Base-by-base conservation (phyloP, 2,113 vertebrate species). In the Alouatta palliata region DNA sequence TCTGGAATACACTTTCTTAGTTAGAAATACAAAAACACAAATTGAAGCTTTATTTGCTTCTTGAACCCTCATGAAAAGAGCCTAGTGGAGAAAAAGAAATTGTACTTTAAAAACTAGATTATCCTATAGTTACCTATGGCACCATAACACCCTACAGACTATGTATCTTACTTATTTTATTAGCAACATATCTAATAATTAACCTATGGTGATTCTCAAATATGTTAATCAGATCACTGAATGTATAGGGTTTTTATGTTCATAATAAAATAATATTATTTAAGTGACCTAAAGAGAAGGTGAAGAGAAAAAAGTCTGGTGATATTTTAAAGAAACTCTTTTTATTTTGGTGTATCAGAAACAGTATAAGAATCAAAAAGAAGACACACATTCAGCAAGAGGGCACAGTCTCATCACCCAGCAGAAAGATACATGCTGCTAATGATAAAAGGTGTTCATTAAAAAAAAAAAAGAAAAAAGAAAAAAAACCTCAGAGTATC, bases 291-390 rank as follows among this genome's bases (percentile, higher is more conserved):
- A 86, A 92, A 40, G 19, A 66, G 12, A 86, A 52, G 2, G 2
- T 8, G 25, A 49, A 73, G 19, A 47, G 23, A 81, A 92, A 37
- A 68, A 30, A 52, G 9, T 49, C 7, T 85, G 11, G 40, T 64
- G 5, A 56, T 86, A 76, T 82, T 56, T 79, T 52, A 86, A 95
- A 76, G 37, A 70, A 90, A 70, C 35, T 71, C 11, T 90, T 92
- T 92, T 73, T 52, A 82, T 49, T 87, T 97, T 37, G 35, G 58
- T 79, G n/a, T 40, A 90, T 98, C 79, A 85, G 4, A 88, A 66
- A 97, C 52, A 96, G 45, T 79, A 32, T 49, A 97, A 90, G 45
- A 98, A 94, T 27, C 27, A 70, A 82, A 77, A 75, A 75, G 96
- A 97, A 90, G 68, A 93, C 47, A 97, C 45, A 96, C 76, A 89